Conservation (phyloP, 2,113 vertebrate genomes). For the Petromus typicus region DNA sequence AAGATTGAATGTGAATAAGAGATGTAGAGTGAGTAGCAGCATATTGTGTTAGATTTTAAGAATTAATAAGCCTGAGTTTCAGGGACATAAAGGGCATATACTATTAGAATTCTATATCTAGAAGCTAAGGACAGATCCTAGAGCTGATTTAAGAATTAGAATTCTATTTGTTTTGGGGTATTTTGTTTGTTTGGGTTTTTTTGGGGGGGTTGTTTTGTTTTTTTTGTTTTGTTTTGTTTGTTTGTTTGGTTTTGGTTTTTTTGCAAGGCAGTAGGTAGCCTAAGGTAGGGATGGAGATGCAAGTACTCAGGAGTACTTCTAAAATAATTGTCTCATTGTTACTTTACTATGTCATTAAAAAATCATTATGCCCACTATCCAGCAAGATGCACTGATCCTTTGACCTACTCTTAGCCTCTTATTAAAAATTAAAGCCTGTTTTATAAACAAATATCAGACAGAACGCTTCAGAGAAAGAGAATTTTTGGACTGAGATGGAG, state of each 20-base stretch:
- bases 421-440: conserved; percentile 33
- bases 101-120: neutral
- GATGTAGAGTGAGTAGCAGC: neutral
- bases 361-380: neutral
- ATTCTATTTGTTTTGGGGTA: neutral
- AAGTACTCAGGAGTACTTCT: conserved; percentile 33
- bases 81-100: neutral
- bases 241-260: too few species aligned
- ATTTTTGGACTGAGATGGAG: conserved; percentile 86
- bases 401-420: conserved; percentile 46
- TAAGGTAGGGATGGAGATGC: neutral
- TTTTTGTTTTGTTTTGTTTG: too few species aligned
- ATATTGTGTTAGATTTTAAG: neutral
- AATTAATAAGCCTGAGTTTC: neutral
- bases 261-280: neutral
- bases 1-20: conserved; percentile 4
- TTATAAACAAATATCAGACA: conserved; percentile 82
- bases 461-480: conserved; percentile 82
- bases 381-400: conserved; percentile 4
- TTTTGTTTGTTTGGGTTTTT: conserved; percentile 3
- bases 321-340: neutral
- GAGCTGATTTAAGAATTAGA: neutral
- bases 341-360: conserved; percentile 8
- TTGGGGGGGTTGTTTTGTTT: neutral
- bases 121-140: conserved; percentile 3